Conservation (phyloP, 1,140 invertebrate species). For the Oedothorax gibbosus region DNA sequence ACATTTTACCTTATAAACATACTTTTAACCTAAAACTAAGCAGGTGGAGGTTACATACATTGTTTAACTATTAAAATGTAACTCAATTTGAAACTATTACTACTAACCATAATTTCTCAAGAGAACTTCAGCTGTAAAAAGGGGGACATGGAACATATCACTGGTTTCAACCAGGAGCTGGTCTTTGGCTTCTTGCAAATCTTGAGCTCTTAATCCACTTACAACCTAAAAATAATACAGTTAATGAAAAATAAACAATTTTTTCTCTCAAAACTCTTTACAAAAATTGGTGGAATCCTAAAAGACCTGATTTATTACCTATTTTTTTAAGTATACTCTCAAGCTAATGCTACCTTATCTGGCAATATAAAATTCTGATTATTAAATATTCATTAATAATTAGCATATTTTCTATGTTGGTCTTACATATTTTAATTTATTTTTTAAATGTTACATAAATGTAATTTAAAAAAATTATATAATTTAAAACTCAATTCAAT, state of each 20-base stretch:
- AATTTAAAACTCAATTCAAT: no score
- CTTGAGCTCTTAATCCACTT: conserved; percentile 75
- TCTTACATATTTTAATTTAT: no score
- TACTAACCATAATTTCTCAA: conserved; percentile 77
- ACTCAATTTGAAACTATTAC: neutral
- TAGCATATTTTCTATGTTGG: no score
- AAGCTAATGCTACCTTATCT: no score
- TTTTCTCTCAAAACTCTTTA: neutral
- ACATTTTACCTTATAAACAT: no score
- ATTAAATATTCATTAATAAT: no score
- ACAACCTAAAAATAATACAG: conserved; percentile 3
- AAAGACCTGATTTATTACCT: neutral
- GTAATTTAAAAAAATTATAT: no score
- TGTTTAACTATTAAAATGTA: neutral
- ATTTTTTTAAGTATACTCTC: no score
- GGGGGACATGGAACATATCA: conserved; percentile 79
- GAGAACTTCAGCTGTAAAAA: conserved; percentile 80
- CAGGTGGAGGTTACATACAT: neutral
- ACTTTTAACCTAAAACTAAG: no score
- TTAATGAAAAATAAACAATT: neutral
- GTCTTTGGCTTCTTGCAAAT: conserved; percentile 82
- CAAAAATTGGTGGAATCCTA: neutral
- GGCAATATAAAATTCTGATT: no score
- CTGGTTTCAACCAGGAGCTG: conserved; percentile 80
- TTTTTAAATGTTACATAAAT: no score